Base-by-base conservation (phyloP, 2,797 vertebrate genomes). In the Microtus agrestis region DNA sequence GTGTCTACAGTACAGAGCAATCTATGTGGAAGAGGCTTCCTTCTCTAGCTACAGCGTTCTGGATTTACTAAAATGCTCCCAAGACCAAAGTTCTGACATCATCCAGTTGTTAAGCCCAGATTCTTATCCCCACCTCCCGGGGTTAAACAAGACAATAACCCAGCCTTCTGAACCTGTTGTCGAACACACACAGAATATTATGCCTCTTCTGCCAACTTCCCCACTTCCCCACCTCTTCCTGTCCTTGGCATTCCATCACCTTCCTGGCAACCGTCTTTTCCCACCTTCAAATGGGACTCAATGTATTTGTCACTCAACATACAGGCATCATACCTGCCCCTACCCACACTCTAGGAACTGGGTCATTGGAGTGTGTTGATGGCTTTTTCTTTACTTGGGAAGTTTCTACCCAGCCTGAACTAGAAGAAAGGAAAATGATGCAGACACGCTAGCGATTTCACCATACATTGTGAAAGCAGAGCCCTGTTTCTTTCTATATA, bases 231-330 rank as follows among this genome's bases (percentile, higher is more conserved):
- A 0, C 48, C 21, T 80, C n/a, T 59, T 19, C 31, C 25, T 37
- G 1, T 29, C 61, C 31, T 17, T 2, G 1, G 11, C 10, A 40
- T 23, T 31, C 29, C 0, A 1, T 15, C 6, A 40, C 67, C 5
- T 31, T 69, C 6, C 1, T 10, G 40, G 54, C 0, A 2, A 19
- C 69, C 11, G 1, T 0, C n/a, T 17, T 69, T 51, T 21, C 9
- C 27, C 12, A 48, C 34, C 12, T 31, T 80, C 1, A 0, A 56
- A 17, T 1, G 27, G 46, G 34, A 25, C 29, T 34, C 43, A 23
- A 1, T 2, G 15, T n/a, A 43, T 0, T 29, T 21, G 69, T 0
- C 4, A 48, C 12, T 7, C 3, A 3, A 67, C n/a, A 4, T 0
- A 0, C 43, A 37, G 43, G 51, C 0, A n/a, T 11, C 3, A 6